Percentiles rank a stretch among this genome's conserved stretches.
Conservation (phyloP, 1,140 invertebrate species). For the Nixonia krombeini region DNA sequence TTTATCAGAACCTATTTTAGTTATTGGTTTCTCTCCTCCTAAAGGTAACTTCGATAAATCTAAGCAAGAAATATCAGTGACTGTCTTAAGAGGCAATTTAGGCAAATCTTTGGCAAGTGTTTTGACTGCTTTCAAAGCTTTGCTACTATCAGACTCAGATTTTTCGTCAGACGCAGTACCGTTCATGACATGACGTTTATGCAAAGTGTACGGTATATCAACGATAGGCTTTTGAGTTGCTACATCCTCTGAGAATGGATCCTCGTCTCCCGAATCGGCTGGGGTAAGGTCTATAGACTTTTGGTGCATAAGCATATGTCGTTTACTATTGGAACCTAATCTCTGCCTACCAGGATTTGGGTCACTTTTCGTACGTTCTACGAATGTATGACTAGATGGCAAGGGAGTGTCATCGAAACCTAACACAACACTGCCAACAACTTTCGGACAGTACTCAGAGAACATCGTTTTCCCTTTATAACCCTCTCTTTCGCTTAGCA, state of each 20-base stretch:
- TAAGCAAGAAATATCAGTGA: conserved; percentile 72
- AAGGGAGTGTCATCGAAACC: conserved; percentile 65
- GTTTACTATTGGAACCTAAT: conserved; percentile 78
- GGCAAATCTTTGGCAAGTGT: conserved; percentile 57
- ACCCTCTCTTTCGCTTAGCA: conserved; percentile 55
- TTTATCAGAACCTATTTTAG: conserved; percentile 56
- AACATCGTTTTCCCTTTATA: conserved; percentile 59
- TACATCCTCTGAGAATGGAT: conserved; percentile 75
- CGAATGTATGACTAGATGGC: conserved; percentile 75
- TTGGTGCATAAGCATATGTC: conserved; percentile 86
- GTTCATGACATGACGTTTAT: conserved; percentile 87
- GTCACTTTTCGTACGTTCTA: conserved; percentile 88
- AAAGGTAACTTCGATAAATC: conserved; percentile 58
- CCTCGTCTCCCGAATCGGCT: conserved; percentile 85
- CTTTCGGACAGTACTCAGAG: conserved; percentile 70
- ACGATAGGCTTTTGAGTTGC: conserved; percentile 72
- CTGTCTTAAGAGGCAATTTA: conserved; percentile 63
- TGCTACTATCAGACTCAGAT: conserved; percentile 63
- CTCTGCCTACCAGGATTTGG: conserved; percentile 82
- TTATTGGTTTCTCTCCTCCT: too few relatives aligned
- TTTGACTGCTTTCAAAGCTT: conserved; percentile 45
- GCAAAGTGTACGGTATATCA: conserved; percentile 87
- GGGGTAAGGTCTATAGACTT: conserved; percentile 88
- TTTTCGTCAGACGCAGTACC: conserved; percentile 78
- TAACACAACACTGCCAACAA: conserved; percentile 66